These are phyloP conservation scores for Blastobasis adustella DNA, from an alignment of 2,888 invertebrate species.

Conservation along the genomic window DNA sequence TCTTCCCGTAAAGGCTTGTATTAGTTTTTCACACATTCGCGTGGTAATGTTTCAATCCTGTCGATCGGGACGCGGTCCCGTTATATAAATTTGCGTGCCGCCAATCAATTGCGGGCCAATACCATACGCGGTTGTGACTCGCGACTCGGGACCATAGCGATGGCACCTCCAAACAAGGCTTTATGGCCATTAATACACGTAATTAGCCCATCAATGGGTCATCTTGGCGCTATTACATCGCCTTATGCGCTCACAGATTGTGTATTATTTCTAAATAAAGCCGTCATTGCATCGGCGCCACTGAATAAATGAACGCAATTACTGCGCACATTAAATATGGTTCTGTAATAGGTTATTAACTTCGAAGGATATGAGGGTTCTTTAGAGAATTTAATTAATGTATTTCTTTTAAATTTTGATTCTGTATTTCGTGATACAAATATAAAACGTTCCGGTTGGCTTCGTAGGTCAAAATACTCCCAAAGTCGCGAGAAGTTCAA, in stretches of 20 bases:
- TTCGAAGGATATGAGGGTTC: no score
- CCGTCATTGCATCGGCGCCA: background rate
- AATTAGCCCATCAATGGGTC: constrained; percentile 28
- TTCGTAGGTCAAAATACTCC: no score
- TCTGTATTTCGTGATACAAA: no score
- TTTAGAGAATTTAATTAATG: no score
- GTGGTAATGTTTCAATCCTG: constrained; percentile 14
- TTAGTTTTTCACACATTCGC: no score
- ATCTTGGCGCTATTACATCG: background rate
- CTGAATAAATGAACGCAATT: no score
- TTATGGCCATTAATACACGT: constrained; percentile 47
- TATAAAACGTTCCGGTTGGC: no score
- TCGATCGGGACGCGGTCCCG: constrained; percentile 6
- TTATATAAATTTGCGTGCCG: constrained; percentile 18
- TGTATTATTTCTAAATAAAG: constrained; percentile 3
- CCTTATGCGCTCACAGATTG: background rate
- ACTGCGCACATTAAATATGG: no score
- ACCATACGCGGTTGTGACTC: constrained; percentile 25
- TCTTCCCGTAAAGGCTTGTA: no score
- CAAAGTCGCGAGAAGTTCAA: no score
- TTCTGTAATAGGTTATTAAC: no score
- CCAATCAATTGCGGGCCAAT: constrained; percentile 15
- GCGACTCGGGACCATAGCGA: constrained; percentile 7
- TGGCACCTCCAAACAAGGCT: constrained; percentile 16
- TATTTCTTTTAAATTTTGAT: no score